Conservation (phyloP, 2,113 vertebrate species). For the Coracopsis vasa region DNA sequence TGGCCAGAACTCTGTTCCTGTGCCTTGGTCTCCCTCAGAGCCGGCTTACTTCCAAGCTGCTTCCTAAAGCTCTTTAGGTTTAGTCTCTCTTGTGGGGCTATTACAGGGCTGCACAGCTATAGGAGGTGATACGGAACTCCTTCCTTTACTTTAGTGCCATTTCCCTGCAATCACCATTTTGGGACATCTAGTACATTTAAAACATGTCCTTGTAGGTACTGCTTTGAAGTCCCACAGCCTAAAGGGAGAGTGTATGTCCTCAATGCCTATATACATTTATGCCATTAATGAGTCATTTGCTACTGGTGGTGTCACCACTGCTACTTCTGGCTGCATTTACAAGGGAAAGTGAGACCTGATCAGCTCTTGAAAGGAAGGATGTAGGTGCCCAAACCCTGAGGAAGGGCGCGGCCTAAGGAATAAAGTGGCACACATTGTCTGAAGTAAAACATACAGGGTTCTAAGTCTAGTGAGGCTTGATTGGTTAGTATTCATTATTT, state of each 20-base stretch:
- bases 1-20: neutral
- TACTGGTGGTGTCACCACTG: neutral
- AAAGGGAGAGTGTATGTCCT: neutral
- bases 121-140: neutral
- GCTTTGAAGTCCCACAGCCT: neutral
- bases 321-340: neutral
- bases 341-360: neutral
- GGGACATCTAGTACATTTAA: neutral
- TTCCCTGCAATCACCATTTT: neutral
- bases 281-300: neutral
- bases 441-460: neutral
- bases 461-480: neutral
- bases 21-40: fast-evolving
- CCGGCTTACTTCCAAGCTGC: neutral
- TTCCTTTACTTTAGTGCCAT: neutral
- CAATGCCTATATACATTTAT: neutral
- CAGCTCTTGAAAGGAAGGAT: neutral
- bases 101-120: neutral
- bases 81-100: fast-evolving
- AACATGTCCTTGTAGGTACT: neutral
- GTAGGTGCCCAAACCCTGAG: neutral
- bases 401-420: neutral
- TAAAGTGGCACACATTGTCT: neutral
- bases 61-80: neutral
- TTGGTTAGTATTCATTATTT: neutral